phyloP scores from a whole-genome alignment of 2,797 vertebrate genomes.

The Gymnothorax reevesii region DNA sequence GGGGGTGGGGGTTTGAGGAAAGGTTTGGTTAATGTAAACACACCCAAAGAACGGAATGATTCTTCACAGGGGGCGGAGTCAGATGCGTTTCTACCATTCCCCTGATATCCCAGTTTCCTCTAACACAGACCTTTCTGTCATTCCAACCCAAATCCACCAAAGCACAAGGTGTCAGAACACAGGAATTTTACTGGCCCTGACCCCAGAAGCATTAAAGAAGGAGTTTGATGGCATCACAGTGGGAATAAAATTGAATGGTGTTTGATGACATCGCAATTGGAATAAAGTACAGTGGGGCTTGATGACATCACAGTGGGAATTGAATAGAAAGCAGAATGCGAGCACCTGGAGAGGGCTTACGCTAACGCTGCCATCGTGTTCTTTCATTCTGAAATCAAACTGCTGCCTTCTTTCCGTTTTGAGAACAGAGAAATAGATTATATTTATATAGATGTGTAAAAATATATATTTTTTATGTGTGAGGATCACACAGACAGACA shows the following conservation, averaged over 20 bases:
- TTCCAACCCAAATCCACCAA: neutral
- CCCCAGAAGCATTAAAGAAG: too few species aligned
- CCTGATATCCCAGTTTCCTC: too few species aligned
- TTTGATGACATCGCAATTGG: too few species aligned
- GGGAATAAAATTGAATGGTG: too few species aligned
- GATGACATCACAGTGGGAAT: too few species aligned
- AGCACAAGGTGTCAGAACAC: neutral
- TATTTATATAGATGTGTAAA: constrained; percentile 73
- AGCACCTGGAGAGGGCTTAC: constrained; percentile 44
- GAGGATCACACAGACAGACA: constrained; percentile 64
- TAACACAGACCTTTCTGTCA: neutral
- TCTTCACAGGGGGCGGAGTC: neutral
- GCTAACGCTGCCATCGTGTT: constrained; percentile 54
- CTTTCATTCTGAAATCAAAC: constrained; percentile 62
- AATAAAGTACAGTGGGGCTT: too few species aligned
- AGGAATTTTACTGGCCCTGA: neutral
- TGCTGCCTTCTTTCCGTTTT: constrained; percentile 70
- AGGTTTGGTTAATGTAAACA: constrained; percentile 44
- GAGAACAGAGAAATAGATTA: constrained; percentile 67
- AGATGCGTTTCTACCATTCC: neutral
- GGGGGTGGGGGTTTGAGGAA: constrained; percentile 8
- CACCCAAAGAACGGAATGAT: constrained; percentile 55
- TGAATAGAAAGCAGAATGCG: neutral
- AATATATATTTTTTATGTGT: constrained; percentile 59
- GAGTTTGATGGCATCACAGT: too few species aligned